Base-by-base conservation (phyloP, 2,888 invertebrate genomes). In the Pteria penguin region DNA sequence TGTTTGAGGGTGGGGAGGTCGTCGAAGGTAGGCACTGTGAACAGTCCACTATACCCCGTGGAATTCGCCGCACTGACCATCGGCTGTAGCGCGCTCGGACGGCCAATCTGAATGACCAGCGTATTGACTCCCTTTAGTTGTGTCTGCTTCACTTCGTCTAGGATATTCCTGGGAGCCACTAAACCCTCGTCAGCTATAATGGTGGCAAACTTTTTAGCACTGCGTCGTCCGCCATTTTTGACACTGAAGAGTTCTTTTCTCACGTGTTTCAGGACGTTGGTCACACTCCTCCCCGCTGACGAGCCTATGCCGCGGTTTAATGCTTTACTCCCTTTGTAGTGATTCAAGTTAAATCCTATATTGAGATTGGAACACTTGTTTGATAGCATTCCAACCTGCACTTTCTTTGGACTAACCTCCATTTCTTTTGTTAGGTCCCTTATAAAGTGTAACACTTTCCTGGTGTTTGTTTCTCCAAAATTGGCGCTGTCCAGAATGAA, bases 401-500 rank as follows among this genome's bases (percentile, higher is more conserved):
- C 78, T 52, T 86, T 86, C 24, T 86, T 80, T 27, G 82, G 76
- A 54, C 86, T 84, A 52, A 89, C 81, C 45, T 86, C 87, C 29
- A 89, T 72, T 31, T 86, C 78, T 31, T 82, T 76, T 1, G 85
- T 82, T 4, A 88, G 58, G n/a, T 81, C 75, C 60, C 86, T 84
- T 27, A 89, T 74, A 72, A 89, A 88, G 31, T 81, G 78, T 36
- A 87, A 55, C 4, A 83, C 79, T 54, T 81, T 86, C 67, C 80
- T 81, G 11, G 88, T 87, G 78, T 88, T 87, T 57, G 83, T 84
- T 72, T 77, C 76, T 1, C 88, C 89, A 14, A 87, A 88, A 72
- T 84, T 87, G 11, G 82, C 81, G 66, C 87, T 86, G 79, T 89
- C 89, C 81, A 88, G 81, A 24, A 87, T 79, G 70, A 89, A 88